Percentiles rank a stretch among this genome's conserved stretches.
Evolutionary conservation across 2,888 invertebrate species (phyloP).

Genomic region (Trissolcus japonicus): DNA sequence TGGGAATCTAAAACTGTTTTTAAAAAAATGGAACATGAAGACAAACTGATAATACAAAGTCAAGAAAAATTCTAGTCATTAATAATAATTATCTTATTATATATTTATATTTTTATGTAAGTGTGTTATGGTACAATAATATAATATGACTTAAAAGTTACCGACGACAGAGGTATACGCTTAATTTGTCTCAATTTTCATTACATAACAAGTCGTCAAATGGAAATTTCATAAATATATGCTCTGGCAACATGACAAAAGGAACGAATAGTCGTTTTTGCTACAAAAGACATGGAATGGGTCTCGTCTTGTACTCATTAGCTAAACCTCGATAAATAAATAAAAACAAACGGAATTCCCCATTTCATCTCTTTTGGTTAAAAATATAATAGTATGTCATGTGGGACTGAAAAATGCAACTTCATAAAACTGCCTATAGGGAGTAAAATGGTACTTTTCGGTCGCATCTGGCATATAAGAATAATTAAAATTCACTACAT

Average conservation of each 20-base stretch:
- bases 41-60: slow-evolving; percentile 31
- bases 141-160: slow-evolving; percentile 69
- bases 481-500: slow-evolving; percentile 33
- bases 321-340: too few species aligned
- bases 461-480: slow-evolving; percentile 5
- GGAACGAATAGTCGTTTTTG: neutral
- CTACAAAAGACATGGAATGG: too few species aligned
- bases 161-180: slow-evolving; percentile 68
- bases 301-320: too few species aligned
- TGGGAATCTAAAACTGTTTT: neutral
- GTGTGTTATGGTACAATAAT: slow-evolving; percentile 70
- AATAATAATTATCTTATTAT: slow-evolving; percentile 64
- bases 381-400: too few species aligned
- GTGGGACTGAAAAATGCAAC: too few species aligned
- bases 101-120: slow-evolving; percentile 69
- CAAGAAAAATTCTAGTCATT: slow-evolving; percentile 64
- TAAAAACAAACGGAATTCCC: too few species aligned
- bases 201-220: neutral
- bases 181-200: slow-evolving; percentile 44
- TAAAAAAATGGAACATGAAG: neutral
- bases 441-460: too few species aligned
- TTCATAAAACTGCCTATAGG: too few species aligned
- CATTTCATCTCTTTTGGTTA: too few species aligned
- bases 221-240: neutral
- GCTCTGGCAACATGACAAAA: too few species aligned